Evolutionary conservation across 1,140 invertebrate genomes (phyloP).

Genomic region (Pachyrhynchus sulphureomaculatus): DNA sequence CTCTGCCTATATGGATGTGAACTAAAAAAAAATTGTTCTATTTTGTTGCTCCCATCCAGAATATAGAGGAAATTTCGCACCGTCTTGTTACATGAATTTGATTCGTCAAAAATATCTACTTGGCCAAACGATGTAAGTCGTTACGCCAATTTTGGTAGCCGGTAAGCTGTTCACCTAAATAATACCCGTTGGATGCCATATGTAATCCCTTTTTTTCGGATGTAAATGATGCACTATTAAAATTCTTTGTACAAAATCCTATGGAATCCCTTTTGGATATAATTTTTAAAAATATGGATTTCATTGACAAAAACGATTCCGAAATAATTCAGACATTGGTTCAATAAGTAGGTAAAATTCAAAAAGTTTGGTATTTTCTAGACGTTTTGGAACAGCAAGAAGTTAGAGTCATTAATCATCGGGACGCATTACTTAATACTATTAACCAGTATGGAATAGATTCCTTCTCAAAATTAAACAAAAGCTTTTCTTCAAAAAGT

Average conservation of each 20-base stretch:
- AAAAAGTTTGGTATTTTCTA: slow-evolving; percentile 1
- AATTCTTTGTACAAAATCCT: slow-evolving; percentile 19
- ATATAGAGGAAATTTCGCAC: too few species aligned
- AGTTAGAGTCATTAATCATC: background rate
- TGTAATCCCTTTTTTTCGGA: too few species aligned
- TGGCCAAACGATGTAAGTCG: too few species aligned
- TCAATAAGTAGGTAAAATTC: background rate
- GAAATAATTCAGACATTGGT: slow-evolving; percentile 2
- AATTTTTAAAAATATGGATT: background rate
- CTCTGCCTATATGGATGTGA: too few species aligned
- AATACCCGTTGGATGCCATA: slow-evolving; percentile 9
- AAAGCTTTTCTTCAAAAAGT: background rate
- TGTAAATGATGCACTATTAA: background rate
- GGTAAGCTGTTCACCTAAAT: too few species aligned
- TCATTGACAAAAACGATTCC: slow-evolving; percentile 10
- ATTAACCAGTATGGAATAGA: background rate
- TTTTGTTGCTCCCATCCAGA: too few species aligned
- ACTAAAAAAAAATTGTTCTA: too few species aligned
- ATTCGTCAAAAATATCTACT: too few species aligned
- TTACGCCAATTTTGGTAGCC: too few species aligned
- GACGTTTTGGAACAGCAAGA: background rate
- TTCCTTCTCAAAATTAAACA: background rate
- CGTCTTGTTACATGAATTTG: too few species aligned
- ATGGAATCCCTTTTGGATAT: background rate
- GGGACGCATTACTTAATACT: background rate